Conservation (phyloP, 1,140 invertebrate genomes). For the Drosophila neocordata region DNA sequence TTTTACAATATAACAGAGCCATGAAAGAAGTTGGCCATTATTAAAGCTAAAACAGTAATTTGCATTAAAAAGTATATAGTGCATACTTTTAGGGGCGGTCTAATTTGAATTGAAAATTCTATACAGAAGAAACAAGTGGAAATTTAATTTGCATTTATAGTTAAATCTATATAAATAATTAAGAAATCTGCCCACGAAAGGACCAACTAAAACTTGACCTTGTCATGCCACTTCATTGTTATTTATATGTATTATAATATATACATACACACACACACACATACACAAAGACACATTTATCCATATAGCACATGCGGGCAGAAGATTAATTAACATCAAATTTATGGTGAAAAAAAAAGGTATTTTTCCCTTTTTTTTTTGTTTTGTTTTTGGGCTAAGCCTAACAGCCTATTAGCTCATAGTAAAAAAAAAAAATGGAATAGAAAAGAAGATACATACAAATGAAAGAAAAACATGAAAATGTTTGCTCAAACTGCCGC, state of each 20-base stretch:
- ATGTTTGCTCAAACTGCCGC: constrained; percentile 47
- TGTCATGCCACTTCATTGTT: constrained; percentile 28
- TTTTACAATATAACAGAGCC: constrained; percentile 50
- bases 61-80: constrained; percentile 32
- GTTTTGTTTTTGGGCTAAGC: constrained; percentile 11
- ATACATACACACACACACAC: constrained; percentile 1
- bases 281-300: no score
- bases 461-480: constrained; percentile 61
- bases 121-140: background rate
- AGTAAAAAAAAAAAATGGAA: constrained; percentile 46
- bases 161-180: constrained; percentile 40
- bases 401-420: constrained; percentile 27
- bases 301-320: background rate
- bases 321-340: constrained; percentile 14
- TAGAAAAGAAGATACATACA: constrained; percentile 47
- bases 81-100: constrained; percentile 8
- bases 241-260: constrained; percentile 16
- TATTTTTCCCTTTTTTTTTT: background rate
- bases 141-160: constrained; percentile 1
- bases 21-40: constrained; percentile 50
- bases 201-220: constrained; percentile 43
- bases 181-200: constrained; percentile 19
- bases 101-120: constrained; percentile 2
- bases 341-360: background rate
- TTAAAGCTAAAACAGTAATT: constrained; percentile 29